Evolutionary conservation across 2,888 invertebrate genomes (phyloP).

Genomic region (Argyresthia goedartella): DNA sequence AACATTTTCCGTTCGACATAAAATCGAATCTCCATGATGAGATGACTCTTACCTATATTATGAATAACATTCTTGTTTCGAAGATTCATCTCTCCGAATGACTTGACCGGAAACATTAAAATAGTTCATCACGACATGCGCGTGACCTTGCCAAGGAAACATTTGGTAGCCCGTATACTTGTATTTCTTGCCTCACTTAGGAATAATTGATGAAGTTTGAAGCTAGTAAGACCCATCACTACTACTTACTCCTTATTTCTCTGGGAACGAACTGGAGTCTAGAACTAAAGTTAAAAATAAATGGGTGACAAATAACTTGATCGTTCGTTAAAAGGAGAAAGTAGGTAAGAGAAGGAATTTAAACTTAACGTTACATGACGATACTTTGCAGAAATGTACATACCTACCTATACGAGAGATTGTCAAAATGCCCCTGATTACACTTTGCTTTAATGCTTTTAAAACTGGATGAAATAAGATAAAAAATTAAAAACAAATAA

Average conservation of each 20-base stretch:
- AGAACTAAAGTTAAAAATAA: too few species aligned
- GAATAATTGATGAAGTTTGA: background rate
- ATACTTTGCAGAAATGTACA: background rate
- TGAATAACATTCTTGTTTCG: too few species aligned
- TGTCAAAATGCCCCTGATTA: background rate
- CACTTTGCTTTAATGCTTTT: background rate
- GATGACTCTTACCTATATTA: too few species aligned
- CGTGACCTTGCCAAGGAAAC: conserved; percentile 1
- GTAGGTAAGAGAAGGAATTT: background rate
- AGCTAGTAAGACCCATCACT: too few species aligned
- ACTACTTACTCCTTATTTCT: too few species aligned
- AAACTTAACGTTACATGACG: background rate
- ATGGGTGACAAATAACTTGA: too few species aligned
- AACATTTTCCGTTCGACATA: too few species aligned
- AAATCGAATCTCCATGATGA: too few species aligned
- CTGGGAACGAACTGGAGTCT: background rate
- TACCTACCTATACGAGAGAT: too few species aligned
- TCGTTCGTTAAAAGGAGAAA: background rate
- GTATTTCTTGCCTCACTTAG: background rate
- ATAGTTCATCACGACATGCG: background rate
- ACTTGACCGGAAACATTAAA: conserved; percentile 26
- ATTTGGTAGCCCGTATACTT: too few species aligned
- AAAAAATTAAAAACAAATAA: background rate
- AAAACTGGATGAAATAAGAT: background rate
- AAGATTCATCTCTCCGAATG: too few species aligned